Evolutionary conservation across 2,113 vertebrate genomes (phyloP), one percentile per base, ranked within the genome.

Genomic region (Myodes glareolus): DNA sequence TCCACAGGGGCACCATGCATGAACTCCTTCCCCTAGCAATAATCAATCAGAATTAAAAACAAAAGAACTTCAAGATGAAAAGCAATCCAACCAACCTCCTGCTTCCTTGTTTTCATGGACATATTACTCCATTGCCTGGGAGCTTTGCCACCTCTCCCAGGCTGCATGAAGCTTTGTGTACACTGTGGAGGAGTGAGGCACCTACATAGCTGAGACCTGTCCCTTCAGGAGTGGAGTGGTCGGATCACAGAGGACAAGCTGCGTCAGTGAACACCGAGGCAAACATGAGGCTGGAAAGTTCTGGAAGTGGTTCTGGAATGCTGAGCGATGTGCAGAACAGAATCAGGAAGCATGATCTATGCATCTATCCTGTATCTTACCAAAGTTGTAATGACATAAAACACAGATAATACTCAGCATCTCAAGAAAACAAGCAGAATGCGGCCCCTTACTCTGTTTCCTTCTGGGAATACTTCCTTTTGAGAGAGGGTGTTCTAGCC

Each of bases 241-340:
- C 23, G 17, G 6, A 4, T 76, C 25, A 68, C 31, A 75, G 67
- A 82, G 78, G 61, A 52, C 7, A 67, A 65, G 36, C 21, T 4
- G 36, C 7, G 50, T 73, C 16, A n/a, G 29, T 12, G 67, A 16
- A 14, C 39, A n/a, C 63, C 0, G 27, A 89, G 45, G 50, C n/a
- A 88, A 80, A 70, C 33, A 50, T 12, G 52, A 75, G 47, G 63
- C 4, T 55, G 76, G 95, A 81, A 86, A 45, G 67, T 85, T 97
- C 80, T 77, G 90, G 88, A 90, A 92, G 72, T 42, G 16, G 50
- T 95, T 92, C 52, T 58, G 47, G 63, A 90, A 76, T 58, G 73
- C 52, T 78, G 31, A 47, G 31, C 68, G 68, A 94, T 12, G 5
- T 17, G 68, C 77, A 95, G 50, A 70, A 47, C 0, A 1, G 13